These are phyloP conservation scores for Todus mexicanus DNA, from an alignment of 2,797 vertebrate species.

Conservation along the genomic window DNA sequence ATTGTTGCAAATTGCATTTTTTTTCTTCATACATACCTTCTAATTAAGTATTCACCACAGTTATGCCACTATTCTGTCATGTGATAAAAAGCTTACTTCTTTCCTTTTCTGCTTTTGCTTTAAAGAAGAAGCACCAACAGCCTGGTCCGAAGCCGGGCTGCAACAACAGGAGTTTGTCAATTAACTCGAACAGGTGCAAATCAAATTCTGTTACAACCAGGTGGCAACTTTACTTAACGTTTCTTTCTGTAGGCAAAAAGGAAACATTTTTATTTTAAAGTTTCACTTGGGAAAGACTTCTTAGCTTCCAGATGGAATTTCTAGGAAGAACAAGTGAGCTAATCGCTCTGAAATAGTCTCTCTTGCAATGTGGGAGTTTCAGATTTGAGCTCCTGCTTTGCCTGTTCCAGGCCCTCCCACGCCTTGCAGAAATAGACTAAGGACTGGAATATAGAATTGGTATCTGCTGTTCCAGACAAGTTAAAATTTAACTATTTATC, in stretches of 20 bases:
- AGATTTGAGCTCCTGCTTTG: conserved; percentile 18
- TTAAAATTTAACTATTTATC: conserved; percentile 10
- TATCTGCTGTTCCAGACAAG: neutral
- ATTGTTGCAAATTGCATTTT: neutral
- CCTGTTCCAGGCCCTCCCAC: conserved; percentile 46
- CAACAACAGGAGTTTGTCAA: neutral
- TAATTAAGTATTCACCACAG: neutral
- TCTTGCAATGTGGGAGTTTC: conserved; percentile 21
- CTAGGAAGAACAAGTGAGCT: neutral
- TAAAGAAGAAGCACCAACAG: neutral
- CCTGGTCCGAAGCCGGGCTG: neutral
- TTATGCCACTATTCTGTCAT: neutral
- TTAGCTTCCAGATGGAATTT: conserved; percentile 23
- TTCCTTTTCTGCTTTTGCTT: neutral
- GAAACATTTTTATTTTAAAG: neutral
- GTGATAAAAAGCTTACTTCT: neutral
- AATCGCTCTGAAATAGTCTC: neutral
- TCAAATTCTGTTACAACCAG: neutral
- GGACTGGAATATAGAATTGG: neutral
- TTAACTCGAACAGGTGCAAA: neutral
- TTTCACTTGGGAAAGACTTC: neutral
- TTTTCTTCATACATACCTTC: neutral
- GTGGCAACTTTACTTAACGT: neutral
- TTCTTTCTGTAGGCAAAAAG: neutral
- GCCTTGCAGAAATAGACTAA: conserved; percentile 22